A percentile compares a stretch with the other conserved stretches of the same genome.
These are phyloP conservation scores for Axis porcinus DNA, from an alignment of 2,113 vertebrate species.

Conservation along the genomic window DNA sequence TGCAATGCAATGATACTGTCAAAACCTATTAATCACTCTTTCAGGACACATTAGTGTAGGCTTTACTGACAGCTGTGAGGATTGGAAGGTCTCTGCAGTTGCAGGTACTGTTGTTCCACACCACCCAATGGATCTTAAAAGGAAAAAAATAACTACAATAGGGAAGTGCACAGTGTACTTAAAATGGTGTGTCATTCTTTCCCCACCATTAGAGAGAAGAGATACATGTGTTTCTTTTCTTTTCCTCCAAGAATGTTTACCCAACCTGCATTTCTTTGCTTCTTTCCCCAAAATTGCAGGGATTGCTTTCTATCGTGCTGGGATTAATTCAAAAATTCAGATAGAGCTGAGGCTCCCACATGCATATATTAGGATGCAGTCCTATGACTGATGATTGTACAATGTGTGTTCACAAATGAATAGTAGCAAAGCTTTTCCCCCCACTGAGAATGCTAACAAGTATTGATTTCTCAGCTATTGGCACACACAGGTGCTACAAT, in stretches of 20 bases:
- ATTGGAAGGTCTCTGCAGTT: slow-evolving; percentile 58
- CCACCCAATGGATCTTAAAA: slow-evolving; percentile 19
- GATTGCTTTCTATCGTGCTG: slow-evolving; percentile 15
- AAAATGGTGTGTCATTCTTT: background rate
- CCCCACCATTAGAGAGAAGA: background rate
- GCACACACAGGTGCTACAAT: background rate
- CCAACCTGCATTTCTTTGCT: slow-evolving; percentile 21
- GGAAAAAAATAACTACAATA: background rate
- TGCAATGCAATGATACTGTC: slow-evolving; percentile 85
- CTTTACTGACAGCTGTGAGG: slow-evolving; percentile 82
- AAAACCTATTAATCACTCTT: slow-evolving; percentile 87
- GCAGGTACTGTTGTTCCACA: slow-evolving; percentile 62
- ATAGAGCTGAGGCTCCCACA: background rate
- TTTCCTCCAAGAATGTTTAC: background rate
- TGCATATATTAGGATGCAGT: slow-evolving; percentile 15
- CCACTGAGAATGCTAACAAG: slow-evolving; percentile 39
- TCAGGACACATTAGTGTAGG: slow-evolving; percentile 76
- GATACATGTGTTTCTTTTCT: background rate
- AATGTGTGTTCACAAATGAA: background rate
- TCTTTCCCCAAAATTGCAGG: background rate
- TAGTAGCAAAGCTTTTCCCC: background rate
- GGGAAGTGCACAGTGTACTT: background rate
- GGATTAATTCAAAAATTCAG: slow-evolving; percentile 39
- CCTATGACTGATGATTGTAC: background rate
- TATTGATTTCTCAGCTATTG: background rate